A percentile compares a stretch with the other conserved stretches of the same genome.
Conservation (phyloP, 2,113 vertebrate genomes). For the Dasyornis broadbenti region DNA sequence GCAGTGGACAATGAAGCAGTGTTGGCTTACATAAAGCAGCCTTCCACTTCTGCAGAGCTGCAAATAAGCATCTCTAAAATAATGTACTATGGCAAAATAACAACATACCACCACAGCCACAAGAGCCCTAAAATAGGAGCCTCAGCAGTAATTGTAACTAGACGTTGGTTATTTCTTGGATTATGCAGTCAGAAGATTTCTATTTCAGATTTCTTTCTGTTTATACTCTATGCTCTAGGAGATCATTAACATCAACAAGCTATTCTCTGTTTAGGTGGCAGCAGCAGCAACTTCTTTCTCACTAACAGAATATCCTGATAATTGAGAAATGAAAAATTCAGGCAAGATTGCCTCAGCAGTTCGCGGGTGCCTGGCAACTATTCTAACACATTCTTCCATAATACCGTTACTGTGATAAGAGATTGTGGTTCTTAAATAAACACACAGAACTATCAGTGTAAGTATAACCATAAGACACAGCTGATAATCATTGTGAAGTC, state of each 20-base stretch:
- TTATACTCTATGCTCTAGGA: neutral
- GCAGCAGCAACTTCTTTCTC: slow-evolving; percentile 8
- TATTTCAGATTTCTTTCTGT: slow-evolving; percentile 38
- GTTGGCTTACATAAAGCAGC: neutral
- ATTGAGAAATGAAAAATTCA: slow-evolving; percentile 22
- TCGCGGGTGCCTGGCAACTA: neutral
- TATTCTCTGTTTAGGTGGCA: neutral
- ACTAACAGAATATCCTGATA: neutral
- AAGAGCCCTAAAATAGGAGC: neutral
- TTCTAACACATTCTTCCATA: neutral
- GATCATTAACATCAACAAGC: slow-evolving; percentile 13
- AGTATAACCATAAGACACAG: neutral
- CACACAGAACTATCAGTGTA: neutral
- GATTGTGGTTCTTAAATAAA: neutral
- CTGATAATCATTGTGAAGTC: neutral
- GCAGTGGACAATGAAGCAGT: neutral
- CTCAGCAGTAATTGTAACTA: neutral
- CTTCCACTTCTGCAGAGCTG: neutral
- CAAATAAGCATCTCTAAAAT: neutral
- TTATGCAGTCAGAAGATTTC: slow-evolving; percentile 39
- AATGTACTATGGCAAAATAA: neutral
- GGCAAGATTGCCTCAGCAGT: neutral
- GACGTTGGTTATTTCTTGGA: slow-evolving; percentile 12
- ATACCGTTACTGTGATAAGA: neutral
- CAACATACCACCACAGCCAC: neutral